Evolutionary conservation across 2,888 invertebrate species (phyloP), one percentile per base, ranked within the genome.

Genomic region (Monoplex corrugatus): DNA sequence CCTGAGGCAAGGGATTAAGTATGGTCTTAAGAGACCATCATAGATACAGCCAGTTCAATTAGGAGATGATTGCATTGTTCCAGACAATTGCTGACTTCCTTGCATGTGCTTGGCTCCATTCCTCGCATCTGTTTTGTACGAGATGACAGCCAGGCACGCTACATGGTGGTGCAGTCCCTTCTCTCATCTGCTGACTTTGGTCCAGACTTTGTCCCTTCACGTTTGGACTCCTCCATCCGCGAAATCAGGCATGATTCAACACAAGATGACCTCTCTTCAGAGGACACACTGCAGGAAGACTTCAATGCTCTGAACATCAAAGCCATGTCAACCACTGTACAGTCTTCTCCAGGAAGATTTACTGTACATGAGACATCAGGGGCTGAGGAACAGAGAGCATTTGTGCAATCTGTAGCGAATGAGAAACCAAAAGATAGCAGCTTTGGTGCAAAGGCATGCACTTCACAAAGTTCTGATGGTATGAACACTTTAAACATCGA

Each of bases 151-250:
- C 57, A 50, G 32, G 88, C 90, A 13, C 87, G 90, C 19, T 45
- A 92, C 23, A 43, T 90, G 75, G 88, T 90, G 44, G 87, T 94
- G 10, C 92, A 93, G 43, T 72, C 89, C 75, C 88, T 93, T 44
- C 90, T 94, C 23, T 89, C 90, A 87, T 57, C 44, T 10, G 94
- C 93, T 0, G 94, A 94, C 89, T 93, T 92, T 90, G 94, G 94
- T 6, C 92, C 92, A 2, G 93, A 93, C 82, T 90, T 89, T 86
- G 89, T 87, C 10, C 89, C 90, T 23, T 75, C 91, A 57, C 50
- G 38, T 40, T 43, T 72, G 82, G 87, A 45, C 50, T 88, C 44
- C 35, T n/a, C 45, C 45, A 89, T 50, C 57, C 68, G 83, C 38
- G 44, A 57, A 82, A 63, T 68, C 50, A 35, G 84, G 32, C 28